These are phyloP conservation scores for Nothoprocta pentlandii DNA, from an alignment of 2,113 vertebrate genomes.

Conservation along the genomic window DNA sequence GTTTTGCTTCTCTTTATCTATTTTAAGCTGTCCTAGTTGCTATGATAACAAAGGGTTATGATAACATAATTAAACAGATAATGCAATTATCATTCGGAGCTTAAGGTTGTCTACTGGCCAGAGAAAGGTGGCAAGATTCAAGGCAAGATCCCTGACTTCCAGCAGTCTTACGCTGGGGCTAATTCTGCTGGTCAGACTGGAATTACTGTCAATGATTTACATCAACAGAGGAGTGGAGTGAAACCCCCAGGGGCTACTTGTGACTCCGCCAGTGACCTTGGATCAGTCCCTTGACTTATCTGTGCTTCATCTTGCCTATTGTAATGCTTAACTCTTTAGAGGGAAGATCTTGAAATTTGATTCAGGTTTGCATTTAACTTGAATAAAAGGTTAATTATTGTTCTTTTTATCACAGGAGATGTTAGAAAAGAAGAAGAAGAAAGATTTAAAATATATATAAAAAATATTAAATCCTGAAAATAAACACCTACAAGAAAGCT, in stretches of 20 bases:
- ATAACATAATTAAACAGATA: conserved; percentile 5
- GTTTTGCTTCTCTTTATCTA: background rate
- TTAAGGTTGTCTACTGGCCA: background rate
- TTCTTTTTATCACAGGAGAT: background rate
- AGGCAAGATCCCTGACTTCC: background rate
- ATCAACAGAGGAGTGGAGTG: background rate
- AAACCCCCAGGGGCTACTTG: background rate
- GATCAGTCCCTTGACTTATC: conserved; percentile 46
- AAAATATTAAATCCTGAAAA: background rate
- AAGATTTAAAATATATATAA: too few relatives aligned
- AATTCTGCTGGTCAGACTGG: background rate
- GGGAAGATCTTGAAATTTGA: conserved; percentile 16
- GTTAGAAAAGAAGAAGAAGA: too few relatives aligned
- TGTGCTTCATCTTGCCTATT: conserved; percentile 40
- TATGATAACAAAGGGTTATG: background rate
- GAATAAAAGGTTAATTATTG: background rate
- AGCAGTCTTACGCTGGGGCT: background rate
- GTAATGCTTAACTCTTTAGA: background rate
- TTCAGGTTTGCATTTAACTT: background rate
- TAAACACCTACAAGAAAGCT: background rate
- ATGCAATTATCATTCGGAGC: background rate
- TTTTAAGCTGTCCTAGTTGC: background rate
- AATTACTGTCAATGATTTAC: conserved; percentile 51
- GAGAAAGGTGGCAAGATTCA: background rate
- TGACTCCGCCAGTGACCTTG: conserved; percentile 34